Evolutionary conservation across 2,888 invertebrate genomes (phyloP).

Genomic region (Lasius platythorax): DNA sequence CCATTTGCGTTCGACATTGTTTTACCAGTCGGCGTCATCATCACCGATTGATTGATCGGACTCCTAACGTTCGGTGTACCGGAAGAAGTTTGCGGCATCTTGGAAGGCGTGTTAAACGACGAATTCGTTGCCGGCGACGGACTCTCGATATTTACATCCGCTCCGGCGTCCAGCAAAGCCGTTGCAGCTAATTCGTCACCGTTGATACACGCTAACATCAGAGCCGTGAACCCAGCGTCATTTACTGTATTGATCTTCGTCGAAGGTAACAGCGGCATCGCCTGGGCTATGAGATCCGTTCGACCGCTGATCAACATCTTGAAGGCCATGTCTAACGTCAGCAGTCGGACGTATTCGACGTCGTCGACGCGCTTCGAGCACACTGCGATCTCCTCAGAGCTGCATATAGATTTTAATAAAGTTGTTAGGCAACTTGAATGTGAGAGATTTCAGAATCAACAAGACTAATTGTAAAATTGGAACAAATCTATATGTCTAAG

Average conservation of each 20-base stretch:
- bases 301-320: slow-evolving; percentile 93
- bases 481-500: not conserved
- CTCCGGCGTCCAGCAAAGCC: slow-evolving; percentile 92
- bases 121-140: slow-evolving; percentile 86
- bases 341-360: slow-evolving; percentile 88
- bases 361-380: slow-evolving; percentile 86
- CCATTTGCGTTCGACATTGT: slow-evolving; percentile 82
- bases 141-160: slow-evolving; percentile 94
- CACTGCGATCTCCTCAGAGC: slow-evolving; percentile 88
- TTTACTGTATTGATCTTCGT: slow-evolving; percentile 92
- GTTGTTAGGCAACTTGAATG: not conserved
- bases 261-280: slow-evolving; percentile 92
- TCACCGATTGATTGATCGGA: slow-evolving; percentile 69
- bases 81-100: slow-evolving; percentile 63
- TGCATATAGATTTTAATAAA: slow-evolving; percentile 74
- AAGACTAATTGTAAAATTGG: not conserved
- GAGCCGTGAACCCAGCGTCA: slow-evolving; percentile 92
- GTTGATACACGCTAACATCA: slow-evolving; percentile 94
- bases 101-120: slow-evolving; percentile 76
- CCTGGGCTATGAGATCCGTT: slow-evolving; percentile 92
- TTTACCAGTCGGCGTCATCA: slow-evolving; percentile 80
- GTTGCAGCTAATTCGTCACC: slow-evolving; percentile 93
- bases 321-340: slow-evolving; percentile 92
- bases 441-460: not conserved
- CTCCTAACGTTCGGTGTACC: slow-evolving; percentile 69